These are phyloP conservation scores for Drosophila santomea DNA, from an alignment of 1,140 invertebrate genomes.

Conservation along the genomic window DNA sequence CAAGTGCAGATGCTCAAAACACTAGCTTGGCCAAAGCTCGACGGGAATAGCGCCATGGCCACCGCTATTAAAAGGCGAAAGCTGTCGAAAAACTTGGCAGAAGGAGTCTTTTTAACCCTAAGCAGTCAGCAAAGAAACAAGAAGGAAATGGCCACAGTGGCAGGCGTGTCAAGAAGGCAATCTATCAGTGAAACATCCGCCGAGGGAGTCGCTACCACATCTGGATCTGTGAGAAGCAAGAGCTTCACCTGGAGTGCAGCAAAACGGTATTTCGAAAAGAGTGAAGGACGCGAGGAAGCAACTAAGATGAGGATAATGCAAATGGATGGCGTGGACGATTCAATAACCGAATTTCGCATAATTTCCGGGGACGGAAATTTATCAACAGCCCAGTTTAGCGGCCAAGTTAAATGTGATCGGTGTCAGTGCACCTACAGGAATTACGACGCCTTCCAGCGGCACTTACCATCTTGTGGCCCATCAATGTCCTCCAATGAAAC, in stretches of 20 bases:
- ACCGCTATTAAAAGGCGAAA: slow-evolving; percentile 89
- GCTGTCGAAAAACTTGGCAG: slow-evolving; percentile 85
- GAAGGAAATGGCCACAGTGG: slow-evolving; percentile 69
- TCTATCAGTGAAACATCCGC: slow-evolving; percentile 48
- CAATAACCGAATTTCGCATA: slow-evolving; percentile 85
- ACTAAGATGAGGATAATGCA: slow-evolving; percentile 88
- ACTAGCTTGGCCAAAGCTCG: slow-evolving; percentile 85
- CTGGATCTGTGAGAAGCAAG: slow-evolving; percentile 56
- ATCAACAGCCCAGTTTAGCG: slow-evolving; percentile 85
- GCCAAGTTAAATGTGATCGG: slow-evolving; percentile 93
- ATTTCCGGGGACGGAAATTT: slow-evolving; percentile 62
- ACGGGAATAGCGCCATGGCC: slow-evolving; percentile 87
- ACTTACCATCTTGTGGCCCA: slow-evolving; percentile 90
- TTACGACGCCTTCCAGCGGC: slow-evolving; percentile 93
- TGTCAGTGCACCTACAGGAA: slow-evolving; percentile 96
- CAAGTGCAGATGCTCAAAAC: slow-evolving; percentile 85
- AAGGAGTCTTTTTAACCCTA: slow-evolving; percentile 85
- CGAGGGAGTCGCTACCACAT: slow-evolving; percentile 25
- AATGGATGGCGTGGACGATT: slow-evolving; percentile 91
- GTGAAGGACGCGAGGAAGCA: slow-evolving; percentile 85
- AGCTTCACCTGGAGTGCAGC: slow-evolving; percentile 85
- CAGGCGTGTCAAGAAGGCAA: slow-evolving; percentile 62
- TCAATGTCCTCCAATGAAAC: slow-evolving; percentile 91
- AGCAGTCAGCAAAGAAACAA: slow-evolving; percentile 76
- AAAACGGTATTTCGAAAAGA: slow-evolving; percentile 76